Conservation (phyloP, 2,113 vertebrate genomes). For the Entomyzon cyanotis region DNA sequence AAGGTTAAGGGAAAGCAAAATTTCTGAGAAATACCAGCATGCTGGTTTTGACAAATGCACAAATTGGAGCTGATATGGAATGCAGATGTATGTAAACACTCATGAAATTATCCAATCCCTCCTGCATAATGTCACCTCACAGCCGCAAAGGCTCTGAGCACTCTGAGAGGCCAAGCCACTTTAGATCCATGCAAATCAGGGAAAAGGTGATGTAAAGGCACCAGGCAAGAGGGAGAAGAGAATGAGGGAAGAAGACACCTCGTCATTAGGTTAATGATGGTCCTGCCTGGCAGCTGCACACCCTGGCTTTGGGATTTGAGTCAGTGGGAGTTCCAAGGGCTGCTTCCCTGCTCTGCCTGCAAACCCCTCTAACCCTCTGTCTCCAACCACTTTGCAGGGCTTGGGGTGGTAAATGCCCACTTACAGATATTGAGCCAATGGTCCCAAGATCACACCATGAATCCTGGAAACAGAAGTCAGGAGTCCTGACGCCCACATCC, state of each 20-base stretch:
- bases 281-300: neutral
- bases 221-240: neutral
- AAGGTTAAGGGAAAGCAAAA: slow-evolving; percentile 46
- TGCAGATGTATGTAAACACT: slow-evolving; percentile 68
- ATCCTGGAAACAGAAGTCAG: neutral
- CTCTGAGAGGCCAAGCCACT: neutral
- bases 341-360: neutral
- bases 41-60: slow-evolving; percentile 61
- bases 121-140: neutral
- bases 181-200: neutral
- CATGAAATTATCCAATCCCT: slow-evolving; percentile 54
- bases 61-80: slow-evolving; percentile 49
- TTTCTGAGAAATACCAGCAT: slow-evolving; percentile 42
- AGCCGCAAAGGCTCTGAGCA: neutral
- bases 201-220: neutral
- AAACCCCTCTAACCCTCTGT: neutral
- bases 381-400: neutral
- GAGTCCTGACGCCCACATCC: neutral
- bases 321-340: neutral
- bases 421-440: neutral
- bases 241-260: neutral
- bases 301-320: neutral
- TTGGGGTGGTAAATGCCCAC: neutral
- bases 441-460: neutral
- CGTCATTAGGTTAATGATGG: neutral